Base-by-base conservation (phyloP, 2,113 vertebrate genomes). In the Melospiza melodia region DNA sequence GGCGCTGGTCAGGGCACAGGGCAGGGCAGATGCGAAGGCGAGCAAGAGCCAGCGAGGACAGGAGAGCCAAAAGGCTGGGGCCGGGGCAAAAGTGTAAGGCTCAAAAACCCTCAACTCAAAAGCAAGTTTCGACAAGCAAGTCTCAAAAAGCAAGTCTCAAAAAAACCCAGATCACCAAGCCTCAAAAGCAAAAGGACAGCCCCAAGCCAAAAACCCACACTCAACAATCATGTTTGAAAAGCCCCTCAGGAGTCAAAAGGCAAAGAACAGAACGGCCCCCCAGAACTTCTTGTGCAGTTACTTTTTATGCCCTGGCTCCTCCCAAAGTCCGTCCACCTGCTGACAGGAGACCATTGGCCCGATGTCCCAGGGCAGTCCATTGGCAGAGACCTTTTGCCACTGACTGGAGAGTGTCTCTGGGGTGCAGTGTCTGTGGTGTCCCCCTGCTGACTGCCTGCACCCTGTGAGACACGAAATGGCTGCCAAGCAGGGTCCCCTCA, bases 11-110 rank as follows among this genome's bases (percentile, higher is more conserved):
- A 30, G 18, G 37, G n/a, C 24, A 35, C 19, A 14, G 31, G 15
- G 49, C 49, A 66, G 61, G 11, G 27, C 31, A 35, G 31, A 23
- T 6, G 8, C 0, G 3, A 66, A 15, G 15, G 31, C 0, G 0
- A 43, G 24, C 37, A 48, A 24, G 14, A 63, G 5, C 18, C 14
- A 54, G 49, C 1, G 1, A 65, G 49, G 49, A 39, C 24, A 35
- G 11, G 25, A 66, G 9, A 30, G 24, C 31, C 31, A 79, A 22
- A 76, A 77, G 28, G 10, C 35, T 62, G 46, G 28, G 28, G 6
- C 21, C n/a, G 39, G 15, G 44, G 22, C 28, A 41, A 33, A 62
- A 33, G 28, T 30, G 12, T 33, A 25, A 49, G n/a, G 48, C 33
- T 48, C 72, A 37, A 37, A 48, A 59, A 37, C 11, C 35, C 35